Evolutionary conservation across 2,888 invertebrate species (phyloP).

Genomic region (Sepioteuthis lessoniana): DNA sequence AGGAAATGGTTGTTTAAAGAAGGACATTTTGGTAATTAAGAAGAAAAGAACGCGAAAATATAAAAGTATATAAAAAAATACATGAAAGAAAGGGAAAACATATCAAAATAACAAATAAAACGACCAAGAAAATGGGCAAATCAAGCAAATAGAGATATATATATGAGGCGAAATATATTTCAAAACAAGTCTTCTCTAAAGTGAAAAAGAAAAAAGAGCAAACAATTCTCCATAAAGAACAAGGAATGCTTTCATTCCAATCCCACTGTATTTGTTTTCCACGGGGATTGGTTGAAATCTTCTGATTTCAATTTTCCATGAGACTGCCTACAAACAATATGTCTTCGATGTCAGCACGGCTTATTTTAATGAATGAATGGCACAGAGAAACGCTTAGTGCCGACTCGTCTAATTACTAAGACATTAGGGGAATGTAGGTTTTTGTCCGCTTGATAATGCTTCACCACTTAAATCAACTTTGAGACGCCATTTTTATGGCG

Average conservation of each 20-base stretch:
- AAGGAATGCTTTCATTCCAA: neutral
- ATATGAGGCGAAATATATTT: too few species aligned
- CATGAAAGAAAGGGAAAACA: too few species aligned
- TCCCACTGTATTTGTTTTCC: neutral
- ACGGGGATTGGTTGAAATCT: neutral
- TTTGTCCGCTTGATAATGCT: neutral
- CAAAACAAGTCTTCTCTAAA: too few species aligned
- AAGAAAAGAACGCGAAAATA: too few species aligned
- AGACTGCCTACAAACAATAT: neutral
- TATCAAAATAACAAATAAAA: too few species aligned
- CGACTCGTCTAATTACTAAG: constrained; percentile 33
- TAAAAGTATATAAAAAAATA: too few species aligned
- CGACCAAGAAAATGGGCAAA: too few species aligned
- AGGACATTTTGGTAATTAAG: too few species aligned
- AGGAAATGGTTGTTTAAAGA: too few species aligned
- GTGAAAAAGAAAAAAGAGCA: neutral
- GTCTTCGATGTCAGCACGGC: neutral
- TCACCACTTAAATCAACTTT: neutral
- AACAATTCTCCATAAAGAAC: neutral
- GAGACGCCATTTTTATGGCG: neutral
- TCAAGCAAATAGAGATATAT: too few species aligned
- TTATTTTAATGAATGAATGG: too few species aligned
- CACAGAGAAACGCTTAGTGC: neutral
- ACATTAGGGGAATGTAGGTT: neutral
- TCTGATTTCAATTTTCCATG: constrained; percentile 14